phyloP scores from a whole-genome alignment of 2,888 invertebrate species.

The Perizoma affinitatum region DNA sequence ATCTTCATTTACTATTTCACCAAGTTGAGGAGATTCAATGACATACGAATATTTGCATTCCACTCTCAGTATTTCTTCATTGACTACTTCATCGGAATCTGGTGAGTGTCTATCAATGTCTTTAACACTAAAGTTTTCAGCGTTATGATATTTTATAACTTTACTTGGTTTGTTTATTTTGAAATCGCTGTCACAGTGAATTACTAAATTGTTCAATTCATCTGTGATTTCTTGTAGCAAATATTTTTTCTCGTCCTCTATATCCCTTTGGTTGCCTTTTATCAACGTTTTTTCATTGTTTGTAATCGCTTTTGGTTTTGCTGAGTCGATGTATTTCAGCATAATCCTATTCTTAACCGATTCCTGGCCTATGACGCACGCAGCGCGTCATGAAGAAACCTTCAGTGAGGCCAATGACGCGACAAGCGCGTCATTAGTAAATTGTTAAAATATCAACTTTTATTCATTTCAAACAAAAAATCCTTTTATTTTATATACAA shows the following conservation, averaged over 20 bases:
- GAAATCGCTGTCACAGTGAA: conserved; percentile 58
- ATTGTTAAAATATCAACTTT: too few relatives aligned
- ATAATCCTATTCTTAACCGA: conserved; percentile 61
- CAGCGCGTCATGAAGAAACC: too few relatives aligned
- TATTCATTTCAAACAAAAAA: too few relatives aligned
- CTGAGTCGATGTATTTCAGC: conserved; percentile 48
- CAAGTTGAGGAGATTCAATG: conserved; percentile 26
- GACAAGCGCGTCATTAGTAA: too few relatives aligned
- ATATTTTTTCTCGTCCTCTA: conserved; percentile 46
- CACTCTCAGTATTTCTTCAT: conserved; percentile 45
- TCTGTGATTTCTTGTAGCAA: conserved; percentile 48
- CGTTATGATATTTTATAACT: conserved; percentile 35
- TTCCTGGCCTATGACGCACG: too few relatives aligned
- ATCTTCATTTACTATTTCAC: conserved; percentile 22
- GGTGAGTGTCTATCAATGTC: conserved; percentile 31
- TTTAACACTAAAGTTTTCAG: conserved; percentile 30
- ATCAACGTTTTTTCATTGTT: conserved; percentile 40
- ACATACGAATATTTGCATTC: conserved; percentile 40
- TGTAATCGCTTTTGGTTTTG: conserved; percentile 41
- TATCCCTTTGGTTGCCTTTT: conserved; percentile 43
- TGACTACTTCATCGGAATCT: conserved; percentile 40
- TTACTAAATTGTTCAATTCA: conserved; percentile 51
- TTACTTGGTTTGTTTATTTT: conserved; percentile 54
- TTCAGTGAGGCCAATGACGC: too few relatives aligned
- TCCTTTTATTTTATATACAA: too few relatives aligned